Evolutionary conservation across 2,797 vertebrate species (phyloP).

Genomic region (Sphenodon punctatus): DNA sequence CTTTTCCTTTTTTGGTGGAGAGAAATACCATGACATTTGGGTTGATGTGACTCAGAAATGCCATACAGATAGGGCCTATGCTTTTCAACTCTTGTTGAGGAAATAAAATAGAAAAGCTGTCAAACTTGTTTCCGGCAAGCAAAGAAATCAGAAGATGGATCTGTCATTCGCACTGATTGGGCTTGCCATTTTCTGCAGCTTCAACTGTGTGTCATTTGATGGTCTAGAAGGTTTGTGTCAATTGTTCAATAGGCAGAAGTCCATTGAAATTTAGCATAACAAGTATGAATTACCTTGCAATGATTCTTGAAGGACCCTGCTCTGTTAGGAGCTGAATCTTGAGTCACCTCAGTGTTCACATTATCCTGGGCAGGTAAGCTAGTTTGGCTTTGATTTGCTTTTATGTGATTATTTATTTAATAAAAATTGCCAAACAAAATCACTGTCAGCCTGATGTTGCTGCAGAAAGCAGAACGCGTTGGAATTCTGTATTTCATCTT

Average conservation of each 20-base stretch:
- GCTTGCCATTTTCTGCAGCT: constrained; percentile 36
- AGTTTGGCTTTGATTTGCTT: constrained; percentile 28
- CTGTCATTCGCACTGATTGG: constrained; percentile 59
- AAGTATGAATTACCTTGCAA: constrained; percentile 51
- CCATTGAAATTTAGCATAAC: constrained; percentile 58
- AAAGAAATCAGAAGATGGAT: constrained; percentile 39
- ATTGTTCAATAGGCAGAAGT: constrained; percentile 47
- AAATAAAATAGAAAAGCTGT: constrained; percentile 43
- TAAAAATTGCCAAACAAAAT: not conserved
- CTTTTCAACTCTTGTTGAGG: constrained; percentile 50
- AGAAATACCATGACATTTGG: constrained; percentile 62
- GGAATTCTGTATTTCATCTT: not conserved
- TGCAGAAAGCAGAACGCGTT: not conserved
- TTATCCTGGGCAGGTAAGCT: constrained; percentile 16
- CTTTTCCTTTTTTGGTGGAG: not conserved
- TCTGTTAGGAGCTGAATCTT: constrained; percentile 16
- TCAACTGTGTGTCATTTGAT: constrained; percentile 46
- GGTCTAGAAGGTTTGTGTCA: constrained; percentile 45
- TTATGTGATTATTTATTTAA: constrained; percentile 27
- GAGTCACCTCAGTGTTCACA: not conserved
- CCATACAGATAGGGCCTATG: constrained; percentile 38
- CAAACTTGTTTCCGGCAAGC: constrained; percentile 39
- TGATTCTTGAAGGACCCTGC: constrained; percentile 24
- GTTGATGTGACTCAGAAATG: constrained; percentile 61
- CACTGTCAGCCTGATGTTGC: not conserved